Percentiles rank a stretch among this genome's conserved stretches.
Evolutionary conservation across 2,113 vertebrate species (phyloP).

Genomic region (Cardinalis cardinalis): DNA sequence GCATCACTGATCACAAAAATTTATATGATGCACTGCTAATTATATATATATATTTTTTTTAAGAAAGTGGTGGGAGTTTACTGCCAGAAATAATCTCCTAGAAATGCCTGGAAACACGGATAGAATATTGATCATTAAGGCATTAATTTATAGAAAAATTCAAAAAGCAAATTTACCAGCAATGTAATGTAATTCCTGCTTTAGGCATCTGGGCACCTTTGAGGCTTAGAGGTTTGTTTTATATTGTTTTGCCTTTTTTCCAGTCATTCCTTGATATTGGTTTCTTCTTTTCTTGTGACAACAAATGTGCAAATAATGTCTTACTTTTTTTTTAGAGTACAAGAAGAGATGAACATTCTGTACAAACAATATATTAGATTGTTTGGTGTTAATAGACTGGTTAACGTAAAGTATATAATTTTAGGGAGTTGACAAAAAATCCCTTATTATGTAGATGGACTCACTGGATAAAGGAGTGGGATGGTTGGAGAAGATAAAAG

Average conservation of each 20-base stretch:
- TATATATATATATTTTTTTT: not conserved
- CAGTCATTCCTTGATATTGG: not conserved
- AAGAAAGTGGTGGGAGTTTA: not conserved
- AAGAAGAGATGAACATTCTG: not conserved
- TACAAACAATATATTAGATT: not conserved
- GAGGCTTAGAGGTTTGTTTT: not conserved
- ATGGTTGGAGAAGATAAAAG: not conserved
- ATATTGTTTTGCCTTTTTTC: not conserved
- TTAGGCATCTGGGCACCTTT: not conserved
- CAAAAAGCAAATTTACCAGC: not conserved
- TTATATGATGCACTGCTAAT: not conserved
- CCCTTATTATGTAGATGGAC: not conserved
- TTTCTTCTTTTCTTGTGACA: not conserved
- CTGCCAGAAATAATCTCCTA: not conserved
- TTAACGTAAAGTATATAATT: not conserved
- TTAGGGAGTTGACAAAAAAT: not conserved
- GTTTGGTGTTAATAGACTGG: not conserved
- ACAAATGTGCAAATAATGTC: not conserved
- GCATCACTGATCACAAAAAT: not conserved
- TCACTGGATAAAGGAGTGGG: not conserved
- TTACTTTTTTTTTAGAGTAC: not conserved
- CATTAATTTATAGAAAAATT: not conserved
- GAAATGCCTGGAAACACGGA: not conserved
- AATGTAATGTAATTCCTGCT: not conserved
- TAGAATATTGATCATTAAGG: not conserved